phyloP scores from a whole-genome alignment of 2,888 invertebrate species.

The Melipona beecheii region DNA sequence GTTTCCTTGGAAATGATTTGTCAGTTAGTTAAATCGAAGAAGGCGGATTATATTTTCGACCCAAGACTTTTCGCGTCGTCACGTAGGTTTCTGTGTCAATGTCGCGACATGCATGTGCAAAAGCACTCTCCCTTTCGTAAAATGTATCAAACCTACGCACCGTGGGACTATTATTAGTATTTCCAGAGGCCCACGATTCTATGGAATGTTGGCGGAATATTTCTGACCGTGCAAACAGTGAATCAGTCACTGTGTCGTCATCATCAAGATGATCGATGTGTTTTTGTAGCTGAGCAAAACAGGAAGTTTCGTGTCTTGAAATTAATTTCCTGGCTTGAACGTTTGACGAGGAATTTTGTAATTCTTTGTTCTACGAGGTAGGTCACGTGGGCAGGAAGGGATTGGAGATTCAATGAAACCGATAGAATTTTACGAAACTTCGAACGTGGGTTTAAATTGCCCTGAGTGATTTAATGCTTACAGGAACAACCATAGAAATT shows the following conservation, averaged over 20 bases:
- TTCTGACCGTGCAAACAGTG: background rate
- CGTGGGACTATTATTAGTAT: slow-evolving; percentile 12
- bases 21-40: slow-evolving; percentile 29
- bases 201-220: background rate
- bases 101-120: slow-evolving; percentile 5
- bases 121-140: slow-evolving; percentile 7
- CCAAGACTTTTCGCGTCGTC: slow-evolving; percentile 2
- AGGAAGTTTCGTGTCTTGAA: slow-evolving; percentile 5
- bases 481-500: background rate
- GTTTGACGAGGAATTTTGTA: background rate
- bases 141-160: slow-evolving; percentile 13
- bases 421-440: slow-evolving; percentile 3
- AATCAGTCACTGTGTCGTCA: background rate
- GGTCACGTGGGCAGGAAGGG: background rate
- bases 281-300: background rate
- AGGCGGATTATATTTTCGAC: slow-evolving; percentile 41
- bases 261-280: background rate
- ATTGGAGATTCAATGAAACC: background rate
- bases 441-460: background rate
- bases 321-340: background rate
- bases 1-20: slow-evolving; percentile 67
- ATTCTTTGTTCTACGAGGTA: background rate
- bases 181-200: background rate
- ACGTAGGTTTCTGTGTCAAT: slow-evolving; percentile 35
- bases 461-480: background rate